These are phyloP conservation scores for Hirtodrosophila duncani DNA, from an alignment of 2,888 invertebrate genomes.

Conservation along the genomic window DNA sequence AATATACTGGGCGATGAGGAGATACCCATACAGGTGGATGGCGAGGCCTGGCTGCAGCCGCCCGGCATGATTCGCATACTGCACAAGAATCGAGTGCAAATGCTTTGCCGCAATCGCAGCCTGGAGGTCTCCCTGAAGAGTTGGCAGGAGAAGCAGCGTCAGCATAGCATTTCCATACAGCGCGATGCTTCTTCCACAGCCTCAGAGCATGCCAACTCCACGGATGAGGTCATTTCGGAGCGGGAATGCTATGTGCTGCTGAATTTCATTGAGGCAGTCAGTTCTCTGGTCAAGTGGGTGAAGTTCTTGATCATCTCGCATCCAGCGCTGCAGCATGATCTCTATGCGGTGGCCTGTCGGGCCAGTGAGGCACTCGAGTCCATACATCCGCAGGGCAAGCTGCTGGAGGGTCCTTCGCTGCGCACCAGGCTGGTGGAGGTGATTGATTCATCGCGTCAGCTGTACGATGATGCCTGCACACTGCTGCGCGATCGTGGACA, in stretches of 20 bases:
- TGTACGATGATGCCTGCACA: slow-evolving; percentile 86
- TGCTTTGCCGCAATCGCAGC: slow-evolving; percentile 93
- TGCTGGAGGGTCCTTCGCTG: slow-evolving; percentile 87
- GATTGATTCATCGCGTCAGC: slow-evolving; percentile 78
- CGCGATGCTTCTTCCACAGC: slow-evolving; percentile 78
- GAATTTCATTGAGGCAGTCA: slow-evolving; percentile 89
- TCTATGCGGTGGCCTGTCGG: slow-evolving; percentile 87
- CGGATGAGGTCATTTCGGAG: slow-evolving; percentile 79
- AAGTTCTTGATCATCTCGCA: slow-evolving; percentile 84
- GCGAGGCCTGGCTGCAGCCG: slow-evolving; percentile 98
- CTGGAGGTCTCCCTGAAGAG: slow-evolving; percentile 92
- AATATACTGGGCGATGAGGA: slow-evolving; percentile 95
- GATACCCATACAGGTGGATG: slow-evolving; percentile 97
- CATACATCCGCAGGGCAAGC: slow-evolving; percentile 89
- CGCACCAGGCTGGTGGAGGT: slow-evolving; percentile 85
- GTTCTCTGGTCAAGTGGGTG: slow-evolving; percentile 92
- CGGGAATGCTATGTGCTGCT: slow-evolving; percentile 80
- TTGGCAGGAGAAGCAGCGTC: slow-evolving; percentile 91
- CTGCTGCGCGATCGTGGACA: slow-evolving; percentile 84
- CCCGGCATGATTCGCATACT: slow-evolving; percentile 97
- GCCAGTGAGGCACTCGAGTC: slow-evolving; percentile 84
- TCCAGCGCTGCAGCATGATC: slow-evolving; percentile 84
- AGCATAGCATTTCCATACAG: slow-evolving; percentile 80
- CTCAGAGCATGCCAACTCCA: slow-evolving; percentile 74
- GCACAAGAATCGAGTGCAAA: slow-evolving; percentile 97